Base-by-base conservation (phyloP, 2,797 vertebrate genomes). In the Clarias pachynema region DNA sequence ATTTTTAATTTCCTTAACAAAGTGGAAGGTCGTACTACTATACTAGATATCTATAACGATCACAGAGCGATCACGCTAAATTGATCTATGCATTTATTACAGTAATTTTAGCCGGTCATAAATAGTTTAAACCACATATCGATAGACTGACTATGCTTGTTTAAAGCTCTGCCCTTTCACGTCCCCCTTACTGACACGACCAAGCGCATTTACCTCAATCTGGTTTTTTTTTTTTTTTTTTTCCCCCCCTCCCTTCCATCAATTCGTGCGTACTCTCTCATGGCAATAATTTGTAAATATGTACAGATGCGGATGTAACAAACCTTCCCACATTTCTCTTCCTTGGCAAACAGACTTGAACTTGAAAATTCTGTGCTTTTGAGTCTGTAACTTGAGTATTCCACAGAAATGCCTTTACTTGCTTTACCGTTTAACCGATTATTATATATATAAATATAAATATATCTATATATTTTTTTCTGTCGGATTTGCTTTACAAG, bases 251-350 rank as follows among this genome's bases (percentile, higher is more conserved):
- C 44, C 82, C 95, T 92, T 93, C 94, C 94, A 89, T 94, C 92
- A 68, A 79, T 22, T 94, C 93, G 81, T 69, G 72, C 81, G 34
- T 77, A 66, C 79, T 87, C 87, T 88, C 75, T n/a, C 78, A 95
- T 95, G 96, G 96, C 96, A 97, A 97, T 97, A 97, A 97, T 96
- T 95, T 97, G 96, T 96, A 96, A 91, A 92, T 92, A 91, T 93
- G 92, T 93, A 91, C 89, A 95, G 93, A 94, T 91, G 93, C 37
- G 81, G 65, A 78, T 63, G 68, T 80, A 57, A 57, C 22, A 57
- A 63, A 78, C 81, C 77, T 77, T 78, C 75, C 79, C 79, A 84
- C 81, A 29, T 72, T 12, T 84, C 86, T 84, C 86, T 88, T 88
- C 89, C 87, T 89, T 26, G 59, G 82, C 82, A 77, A 78, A 87